Base-by-base conservation (phyloP, 2,888 invertebrate species). In the Andrena bicolor region DNA sequence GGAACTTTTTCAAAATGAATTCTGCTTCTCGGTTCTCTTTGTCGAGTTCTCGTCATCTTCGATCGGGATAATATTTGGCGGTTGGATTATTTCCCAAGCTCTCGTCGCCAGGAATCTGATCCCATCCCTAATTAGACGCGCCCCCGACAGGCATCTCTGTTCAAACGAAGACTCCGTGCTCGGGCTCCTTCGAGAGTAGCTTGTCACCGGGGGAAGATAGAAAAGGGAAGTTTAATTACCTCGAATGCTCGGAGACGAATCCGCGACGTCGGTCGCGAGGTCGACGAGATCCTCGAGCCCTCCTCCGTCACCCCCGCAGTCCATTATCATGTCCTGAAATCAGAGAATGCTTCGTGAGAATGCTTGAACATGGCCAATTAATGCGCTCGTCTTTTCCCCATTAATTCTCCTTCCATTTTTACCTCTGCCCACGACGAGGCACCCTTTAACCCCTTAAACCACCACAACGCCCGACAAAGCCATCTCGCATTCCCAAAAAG, bases 271-370 rank as follows among this genome's bases (percentile, higher is more conserved):
- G 60, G 89, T 87, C 28, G 90, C 87, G 65, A 89, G 75, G 69
- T 91, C 88, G 32, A 90, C 88, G 68, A 91, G 89, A 68, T 91
- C 92, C 56, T 91, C 91, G 51, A 90, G 84, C 20, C 89, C 89
- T 56, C 90, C 89, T 7, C 86, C 88, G 80, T 92, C 91, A 2
- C 86, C 91, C 20, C 90, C 90, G 82, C 91, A 93, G 74, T 93
- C 92, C 93, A 93, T 93, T 90, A 92, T 90, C 51, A 90, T 91
- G 76, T 92, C 92, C 93, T 93, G 87, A 26, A 89, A 90, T 71
- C 26, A 53, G 61, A 68, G 28, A 48, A 61, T 35, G 26, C 35
- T 58, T 60, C 16, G 30, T 61, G 26, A 10, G 26, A 16, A 26
- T 32, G 30, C 23, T 58, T 53, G 41, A 60, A 32, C 20, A 28